Evolutionary conservation across 2,888 invertebrate genomes (phyloP).

Genomic region (Coremacera marginata): DNA sequence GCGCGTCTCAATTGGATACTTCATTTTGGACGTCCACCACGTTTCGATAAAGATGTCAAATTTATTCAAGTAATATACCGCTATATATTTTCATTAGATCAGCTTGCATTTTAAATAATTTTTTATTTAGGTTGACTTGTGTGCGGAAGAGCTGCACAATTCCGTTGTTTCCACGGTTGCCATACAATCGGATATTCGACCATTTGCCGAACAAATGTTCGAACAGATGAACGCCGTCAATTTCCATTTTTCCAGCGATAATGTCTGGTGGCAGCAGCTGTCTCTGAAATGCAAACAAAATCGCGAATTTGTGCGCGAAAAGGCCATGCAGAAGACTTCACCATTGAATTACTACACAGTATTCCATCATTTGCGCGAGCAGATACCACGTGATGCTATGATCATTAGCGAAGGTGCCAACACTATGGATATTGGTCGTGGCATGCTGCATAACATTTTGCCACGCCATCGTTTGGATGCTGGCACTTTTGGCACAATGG

Average conservation of each 20-base stretch:
- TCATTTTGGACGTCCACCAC: slow-evolving; percentile 92
- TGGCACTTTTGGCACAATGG: slow-evolving; percentile 98
- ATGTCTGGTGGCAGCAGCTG: slow-evolving; percentile 84
- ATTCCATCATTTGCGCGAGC: slow-evolving; percentile 83
- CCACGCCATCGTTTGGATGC: slow-evolving; percentile 94
- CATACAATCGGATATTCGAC: slow-evolving; percentile 86
- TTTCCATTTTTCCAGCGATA: slow-evolving; percentile 73
- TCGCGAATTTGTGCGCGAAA: slow-evolving; percentile 75
- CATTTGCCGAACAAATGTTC: slow-evolving; percentile 77
- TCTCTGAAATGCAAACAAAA: slow-evolving; percentile 80
- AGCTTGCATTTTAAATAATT: background rate
- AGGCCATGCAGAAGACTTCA: slow-evolving; percentile 77
- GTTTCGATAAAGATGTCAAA: slow-evolving; percentile 86
- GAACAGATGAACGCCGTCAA: slow-evolving; percentile 73
- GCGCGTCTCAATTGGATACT: slow-evolving; percentile 98
- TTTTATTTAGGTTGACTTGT: slow-evolving; percentile 77
- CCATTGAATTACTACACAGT: slow-evolving; percentile 96
- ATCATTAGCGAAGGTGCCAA: slow-evolving; percentile 98
- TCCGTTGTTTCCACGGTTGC: slow-evolving; percentile 84
- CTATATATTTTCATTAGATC: background rate
- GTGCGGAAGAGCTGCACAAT: slow-evolving; percentile 92
- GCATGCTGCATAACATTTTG: slow-evolving; percentile 84
- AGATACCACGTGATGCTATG: slow-evolving; percentile 84
- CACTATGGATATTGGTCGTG: slow-evolving; percentile 98
- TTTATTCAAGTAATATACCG: slow-evolving; percentile 77